Evolutionary conservation across 2,888 invertebrate species (phyloP).

Genomic region (Sisyra nigra): DNA sequence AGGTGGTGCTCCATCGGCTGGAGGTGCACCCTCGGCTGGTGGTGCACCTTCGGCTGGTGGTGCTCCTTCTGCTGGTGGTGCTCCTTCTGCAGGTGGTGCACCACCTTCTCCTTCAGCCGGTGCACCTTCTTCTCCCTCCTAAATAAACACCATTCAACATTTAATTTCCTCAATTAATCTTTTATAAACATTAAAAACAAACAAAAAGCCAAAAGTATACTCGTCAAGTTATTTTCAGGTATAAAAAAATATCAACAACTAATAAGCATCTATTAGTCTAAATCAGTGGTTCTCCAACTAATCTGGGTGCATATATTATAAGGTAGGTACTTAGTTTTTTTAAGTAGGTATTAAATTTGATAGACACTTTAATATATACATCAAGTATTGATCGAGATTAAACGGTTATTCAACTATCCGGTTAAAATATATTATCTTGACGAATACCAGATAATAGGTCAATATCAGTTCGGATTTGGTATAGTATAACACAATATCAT

Average conservation of each 20-base stretch:
- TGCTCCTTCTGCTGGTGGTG: constrained; percentile 21
- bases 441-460: too few relatives aligned
- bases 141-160: neutral
- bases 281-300: neutral
- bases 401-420: too few relatives aligned
- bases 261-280: neutral
- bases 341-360: too few relatives aligned
- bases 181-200: neutral
- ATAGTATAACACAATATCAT: too few relatives aligned
- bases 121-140: constrained; percentile 14
- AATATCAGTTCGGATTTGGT: too few relatives aligned
- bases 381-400: too few relatives aligned
- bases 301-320: neutral
- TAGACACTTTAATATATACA: too few relatives aligned
- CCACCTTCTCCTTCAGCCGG: constrained; percentile 22
- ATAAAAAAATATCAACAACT: neutral
- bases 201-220: neutral
- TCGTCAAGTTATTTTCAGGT: neutral
- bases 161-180: neutral
- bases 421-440: too few relatives aligned
- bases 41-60: constrained; percentile 19
- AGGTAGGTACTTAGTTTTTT: too few relatives aligned
- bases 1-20: constrained; percentile 17
- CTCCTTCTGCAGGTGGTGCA: constrained; percentile 17
- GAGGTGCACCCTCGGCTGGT: constrained; percentile 20